Evolutionary conservation across 2,888 invertebrate genomes (phyloP).

Genomic region (Drosophila yooni): DNA sequence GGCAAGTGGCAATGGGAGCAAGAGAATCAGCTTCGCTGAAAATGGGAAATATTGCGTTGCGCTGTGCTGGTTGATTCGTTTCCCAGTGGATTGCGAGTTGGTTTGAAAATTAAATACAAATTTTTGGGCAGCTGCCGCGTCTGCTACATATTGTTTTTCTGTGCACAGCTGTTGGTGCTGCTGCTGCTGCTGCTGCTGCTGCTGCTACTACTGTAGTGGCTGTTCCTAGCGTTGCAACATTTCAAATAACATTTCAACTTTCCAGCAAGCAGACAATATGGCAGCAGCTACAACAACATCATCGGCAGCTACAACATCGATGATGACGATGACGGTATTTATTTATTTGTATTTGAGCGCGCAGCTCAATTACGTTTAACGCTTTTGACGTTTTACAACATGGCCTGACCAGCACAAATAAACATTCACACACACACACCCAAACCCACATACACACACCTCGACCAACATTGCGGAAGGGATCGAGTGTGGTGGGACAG

Average conservation of each 20-base stretch:
- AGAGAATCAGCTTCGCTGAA: not conserved
- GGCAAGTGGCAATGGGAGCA: constrained; percentile 15
- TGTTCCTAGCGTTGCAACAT: constrained; percentile 65
- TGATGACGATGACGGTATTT: constrained; percentile 63
- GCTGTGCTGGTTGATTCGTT: constrained; percentile 41
- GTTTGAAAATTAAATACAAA: constrained; percentile 79
- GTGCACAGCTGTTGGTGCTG: constrained; percentile 14
- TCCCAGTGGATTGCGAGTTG: constrained; percentile 69
- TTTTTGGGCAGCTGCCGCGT: constrained; percentile 60
- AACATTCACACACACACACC: constrained; percentile 26
- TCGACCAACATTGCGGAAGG: not conserved
- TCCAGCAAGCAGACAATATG: constrained; percentile 62
- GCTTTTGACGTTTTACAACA: constrained; percentile 80
- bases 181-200: constrained; percentile 25
- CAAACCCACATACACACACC: constrained; percentile 30
- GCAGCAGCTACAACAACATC: constrained; percentile 32
- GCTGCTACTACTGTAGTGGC: constrained; percentile 25
- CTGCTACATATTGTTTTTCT: constrained; percentile 23
- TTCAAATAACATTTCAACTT: constrained; percentile 80
- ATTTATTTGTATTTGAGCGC: constrained; percentile 79
- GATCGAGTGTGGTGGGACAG: not conserved
- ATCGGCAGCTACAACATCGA: constrained; percentile 5
- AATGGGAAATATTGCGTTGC: constrained; percentile 32
- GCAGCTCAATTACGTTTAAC: constrained; percentile 81
- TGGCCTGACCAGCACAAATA: constrained; percentile 47